phyloP scores from a whole-genome alignment of 2,888 invertebrate species.

The Sabellastarte sp. region DNA sequence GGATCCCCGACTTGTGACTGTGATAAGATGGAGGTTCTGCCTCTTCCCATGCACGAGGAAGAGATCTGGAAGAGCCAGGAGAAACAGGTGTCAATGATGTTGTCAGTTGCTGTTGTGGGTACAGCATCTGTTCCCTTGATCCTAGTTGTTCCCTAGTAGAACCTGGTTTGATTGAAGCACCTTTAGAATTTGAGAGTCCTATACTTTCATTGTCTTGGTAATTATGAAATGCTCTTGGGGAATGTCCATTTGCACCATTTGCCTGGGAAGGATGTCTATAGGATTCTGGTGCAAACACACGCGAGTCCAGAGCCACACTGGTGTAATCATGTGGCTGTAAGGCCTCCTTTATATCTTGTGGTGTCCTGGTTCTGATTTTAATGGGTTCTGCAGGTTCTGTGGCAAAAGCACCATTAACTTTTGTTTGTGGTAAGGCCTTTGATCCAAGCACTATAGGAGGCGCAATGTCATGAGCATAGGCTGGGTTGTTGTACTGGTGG shows the following conservation, averaged over 20 bases:
- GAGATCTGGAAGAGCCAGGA: background rate
- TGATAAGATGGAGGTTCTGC: background rate
- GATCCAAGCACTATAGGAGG: no score
- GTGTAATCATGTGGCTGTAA: background rate
- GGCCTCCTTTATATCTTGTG: background rate
- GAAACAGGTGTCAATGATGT: background rate
- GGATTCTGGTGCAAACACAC: background rate
- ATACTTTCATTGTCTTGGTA: no score
- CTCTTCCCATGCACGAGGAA: background rate
- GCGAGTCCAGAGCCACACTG: background rate
- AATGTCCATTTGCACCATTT: background rate
- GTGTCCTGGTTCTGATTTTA: background rate
- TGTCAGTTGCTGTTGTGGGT: background rate
- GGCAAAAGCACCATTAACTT: background rate
- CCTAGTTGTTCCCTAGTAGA: background rate
- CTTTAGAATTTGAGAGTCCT: no score
- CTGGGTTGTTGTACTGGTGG: no score
- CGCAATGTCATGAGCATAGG: background rate
- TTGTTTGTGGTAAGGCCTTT: background rate
- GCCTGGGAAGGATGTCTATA: background rate
- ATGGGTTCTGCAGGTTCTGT: background rate
- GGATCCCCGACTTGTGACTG: background rate
- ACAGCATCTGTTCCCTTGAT: background rate
- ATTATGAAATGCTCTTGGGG: background rate
- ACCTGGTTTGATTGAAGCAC: no score